Evolutionary conservation across 2,113 vertebrate genomes (phyloP).

Genomic region (Prionailurus viverrinus): DNA sequence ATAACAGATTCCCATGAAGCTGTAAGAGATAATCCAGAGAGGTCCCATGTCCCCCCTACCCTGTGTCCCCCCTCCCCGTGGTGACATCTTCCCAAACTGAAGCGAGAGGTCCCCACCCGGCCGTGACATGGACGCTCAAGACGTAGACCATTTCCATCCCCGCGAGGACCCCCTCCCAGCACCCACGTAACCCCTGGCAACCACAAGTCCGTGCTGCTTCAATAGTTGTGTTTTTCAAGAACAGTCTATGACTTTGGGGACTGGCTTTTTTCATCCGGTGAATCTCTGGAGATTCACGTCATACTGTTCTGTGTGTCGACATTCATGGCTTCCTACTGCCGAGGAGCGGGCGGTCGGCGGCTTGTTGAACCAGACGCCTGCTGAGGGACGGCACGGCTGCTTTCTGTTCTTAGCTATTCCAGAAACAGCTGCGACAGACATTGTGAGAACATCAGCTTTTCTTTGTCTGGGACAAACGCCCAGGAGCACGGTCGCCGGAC

Average conservation of each 20-base stretch:
- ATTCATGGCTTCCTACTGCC: neutral
- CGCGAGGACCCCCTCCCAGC: neutral
- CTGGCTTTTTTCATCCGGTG: neutral
- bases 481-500: neutral
- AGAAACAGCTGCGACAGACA: rapidly evolving
- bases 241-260: too few species aligned
- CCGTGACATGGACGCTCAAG: rapidly evolving
- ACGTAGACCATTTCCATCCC: too few species aligned
- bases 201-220: neutral
- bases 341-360: rapidly evolving
- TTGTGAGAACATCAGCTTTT: neutral
- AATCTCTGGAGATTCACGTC: neutral
- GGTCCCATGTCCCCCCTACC: neutral
- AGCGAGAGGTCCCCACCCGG: neutral
- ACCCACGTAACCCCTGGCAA: neutral
- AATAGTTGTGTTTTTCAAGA: neutral
- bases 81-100: neutral
- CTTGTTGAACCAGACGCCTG: rapidly evolving
- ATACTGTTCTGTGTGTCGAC: neutral
- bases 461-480: neutral
- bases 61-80: too few species aligned
- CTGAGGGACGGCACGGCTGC: too few species aligned
- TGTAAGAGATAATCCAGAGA: neutral
- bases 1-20: neutral
- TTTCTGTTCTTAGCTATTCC: neutral